A percentile compares a stretch with the other conserved stretches of the same genome.
These are phyloP conservation scores for Loxodonta africana DNA, from an alignment of 2,113 vertebrate species.

Conservation along the genomic window DNA sequence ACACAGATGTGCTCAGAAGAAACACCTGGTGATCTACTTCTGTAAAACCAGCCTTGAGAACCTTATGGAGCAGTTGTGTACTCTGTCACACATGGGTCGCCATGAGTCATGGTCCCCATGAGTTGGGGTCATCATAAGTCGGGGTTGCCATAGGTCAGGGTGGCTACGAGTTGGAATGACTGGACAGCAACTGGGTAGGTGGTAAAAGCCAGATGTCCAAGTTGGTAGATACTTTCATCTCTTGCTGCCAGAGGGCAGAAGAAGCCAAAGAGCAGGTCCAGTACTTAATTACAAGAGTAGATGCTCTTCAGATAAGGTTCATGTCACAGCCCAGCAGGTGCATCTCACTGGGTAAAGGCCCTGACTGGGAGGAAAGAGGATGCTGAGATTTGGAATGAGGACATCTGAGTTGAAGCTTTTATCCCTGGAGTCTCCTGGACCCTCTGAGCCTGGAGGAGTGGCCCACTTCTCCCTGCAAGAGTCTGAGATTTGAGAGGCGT, in stretches of 20 bases:
- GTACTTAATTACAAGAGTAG: background rate
- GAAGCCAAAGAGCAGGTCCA: background rate
- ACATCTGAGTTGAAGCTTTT: background rate
- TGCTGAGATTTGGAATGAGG: background rate
- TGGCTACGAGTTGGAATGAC: background rate
- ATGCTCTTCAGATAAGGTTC: background rate
- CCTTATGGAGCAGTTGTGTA: background rate
- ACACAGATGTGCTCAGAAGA: background rate
- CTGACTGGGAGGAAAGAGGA: background rate
- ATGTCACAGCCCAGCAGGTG: background rate
- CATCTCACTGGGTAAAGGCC: background rate
- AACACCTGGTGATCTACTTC: background rate
- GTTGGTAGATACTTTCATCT: constrained; percentile 25
- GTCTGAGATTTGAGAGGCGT: background rate
- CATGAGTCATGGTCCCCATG: background rate
- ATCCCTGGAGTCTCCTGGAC: background rate
- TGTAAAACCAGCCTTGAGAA: background rate
- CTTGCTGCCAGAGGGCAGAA: background rate
- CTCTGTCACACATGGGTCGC: background rate
- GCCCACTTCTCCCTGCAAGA: background rate
- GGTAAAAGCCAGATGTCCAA: background rate
- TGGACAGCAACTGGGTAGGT: background rate
- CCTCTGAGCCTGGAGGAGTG: background rate
- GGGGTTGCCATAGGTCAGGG: background rate
- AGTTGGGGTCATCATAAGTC: background rate